Base-by-base conservation (phyloP, 2,888 invertebrate genomes). In the Frankliniella intonsa region DNA sequence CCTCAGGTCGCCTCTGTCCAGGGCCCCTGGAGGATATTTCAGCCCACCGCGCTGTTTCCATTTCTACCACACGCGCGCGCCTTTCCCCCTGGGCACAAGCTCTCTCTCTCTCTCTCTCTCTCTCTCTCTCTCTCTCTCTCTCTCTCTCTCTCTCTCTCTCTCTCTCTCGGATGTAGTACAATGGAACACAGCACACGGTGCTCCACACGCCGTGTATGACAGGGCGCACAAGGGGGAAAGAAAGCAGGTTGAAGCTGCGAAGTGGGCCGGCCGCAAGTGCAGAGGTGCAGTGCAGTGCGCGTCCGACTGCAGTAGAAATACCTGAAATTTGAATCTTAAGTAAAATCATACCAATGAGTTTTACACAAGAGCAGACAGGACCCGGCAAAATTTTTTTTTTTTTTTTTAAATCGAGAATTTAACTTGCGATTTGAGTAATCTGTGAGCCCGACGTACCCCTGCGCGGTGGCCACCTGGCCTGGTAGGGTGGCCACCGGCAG, bases 131-230 rank as follows among this genome's bases (percentile, higher is more conserved):
- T 55, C 62, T 17, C 62, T 17, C 62, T 17, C 62, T 17, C 62
- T 62, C 62, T 62, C 62, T 62, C 62, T 62, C 62, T 62, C 62
- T 62, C 62, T 62, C 62, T 62, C 11, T 62, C 62, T 62, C 0
- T 62, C 14, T 17, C 62, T 62, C 17, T 17, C 11, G 5, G 14
- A 38, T 17, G 62, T 25, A 12, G 25, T 25, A 76, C 69, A 76
- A 76, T 76, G 69, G 69, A 76, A 76, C 69, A 76, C 69, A 76
- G 22, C 69, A 76, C 69, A 55, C 19, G 19, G 55, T 14, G 5
- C 55, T 12, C 11, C 55, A 55, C 55, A 55, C 19, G 55, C 55
- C 55, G 38, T 3, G 38, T 38, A 38, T 38, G 38, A 38, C 38
- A 55, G 17, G 55, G 55, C 55, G 14, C 55, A 19, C 17, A 14